phyloP scores from a whole-genome alignment of 2,797 vertebrate genomes.

The Glyptemys insculpta region DNA sequence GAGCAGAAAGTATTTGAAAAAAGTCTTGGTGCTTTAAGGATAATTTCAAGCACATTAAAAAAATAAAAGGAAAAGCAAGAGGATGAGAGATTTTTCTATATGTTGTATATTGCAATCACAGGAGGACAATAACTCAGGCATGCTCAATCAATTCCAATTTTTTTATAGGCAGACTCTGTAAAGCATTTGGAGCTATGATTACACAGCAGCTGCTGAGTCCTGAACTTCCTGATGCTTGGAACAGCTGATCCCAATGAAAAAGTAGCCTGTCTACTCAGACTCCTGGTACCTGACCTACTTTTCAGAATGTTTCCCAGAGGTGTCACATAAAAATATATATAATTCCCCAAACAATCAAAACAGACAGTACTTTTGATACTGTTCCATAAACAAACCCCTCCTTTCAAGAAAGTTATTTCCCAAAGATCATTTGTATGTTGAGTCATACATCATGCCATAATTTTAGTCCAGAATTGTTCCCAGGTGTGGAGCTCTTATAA shows the following conservation, averaged over 20 bases:
- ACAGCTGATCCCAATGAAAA: constrained; percentile 71
- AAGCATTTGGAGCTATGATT: constrained; percentile 53
- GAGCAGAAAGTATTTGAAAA: constrained; percentile 48
- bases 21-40: constrained; percentile 38
- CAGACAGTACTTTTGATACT: constrained; percentile 7
- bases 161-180: constrained; percentile 57
- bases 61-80: constrained; percentile 47
- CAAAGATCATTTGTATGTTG: constrained; percentile 60
- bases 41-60: constrained; percentile 52
- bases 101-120: constrained; percentile 42
- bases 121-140: constrained; percentile 69
- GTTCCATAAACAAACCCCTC: constrained; percentile 9
- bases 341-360: constrained; percentile 53
- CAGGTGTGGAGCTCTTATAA: constrained; percentile 51
- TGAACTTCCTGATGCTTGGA: constrained; percentile 65
- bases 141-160: constrained; percentile 61
- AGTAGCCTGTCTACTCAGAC: constrained; percentile 53
- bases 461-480: constrained; percentile 61
- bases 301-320: constrained; percentile 61
- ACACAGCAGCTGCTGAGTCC: constrained; percentile 69
- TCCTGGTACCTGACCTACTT: constrained; percentile 63
- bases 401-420: constrained; percentile 56
- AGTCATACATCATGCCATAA: constrained; percentile 58
- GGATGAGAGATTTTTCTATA: constrained; percentile 54
- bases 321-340: constrained; percentile 32